Conservation (phyloP, 2,797 vertebrate genomes). For the Coranthus polyacanthus region DNA sequence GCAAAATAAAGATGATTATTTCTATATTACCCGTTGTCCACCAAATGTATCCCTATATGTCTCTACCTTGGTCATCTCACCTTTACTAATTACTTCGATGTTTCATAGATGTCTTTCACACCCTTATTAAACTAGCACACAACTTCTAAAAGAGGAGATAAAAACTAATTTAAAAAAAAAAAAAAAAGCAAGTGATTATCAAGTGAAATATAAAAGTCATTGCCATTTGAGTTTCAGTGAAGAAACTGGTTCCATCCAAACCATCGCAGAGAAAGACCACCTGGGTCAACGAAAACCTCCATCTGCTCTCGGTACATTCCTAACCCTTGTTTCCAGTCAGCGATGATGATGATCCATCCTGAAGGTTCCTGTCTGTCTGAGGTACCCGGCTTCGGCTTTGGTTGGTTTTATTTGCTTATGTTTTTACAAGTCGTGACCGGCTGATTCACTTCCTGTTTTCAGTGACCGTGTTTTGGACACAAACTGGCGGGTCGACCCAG, state of each 20-base stretch:
- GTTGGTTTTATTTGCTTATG: slow-evolving; percentile 38
- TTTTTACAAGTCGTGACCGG: slow-evolving; percentile 17
- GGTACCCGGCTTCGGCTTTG: slow-evolving; percentile 54
- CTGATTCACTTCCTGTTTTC: slow-evolving; percentile 43
- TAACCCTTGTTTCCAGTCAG: slow-evolving; percentile 29
- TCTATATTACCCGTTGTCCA: neutral
- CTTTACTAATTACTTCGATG: neutral
- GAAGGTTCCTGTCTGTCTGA: slow-evolving; percentile 45
- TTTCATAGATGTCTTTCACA: slow-evolving; percentile 11
- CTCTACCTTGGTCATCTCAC: neutral
- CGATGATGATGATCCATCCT: slow-evolving; percentile 22
- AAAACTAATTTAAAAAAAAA: slow-evolving; percentile 10
- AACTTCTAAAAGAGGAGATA: neutral
- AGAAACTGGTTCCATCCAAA: slow-evolving; percentile 20
- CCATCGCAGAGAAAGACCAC: slow-evolving; percentile 13
- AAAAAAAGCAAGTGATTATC: slow-evolving; percentile 20
- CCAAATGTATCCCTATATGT: neutral
- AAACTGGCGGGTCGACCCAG: slow-evolving; percentile 13
- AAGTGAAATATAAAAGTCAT: slow-evolving; percentile 49
- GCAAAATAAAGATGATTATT: slow-evolving; percentile 1
- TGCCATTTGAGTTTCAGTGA: slow-evolving; percentile 36
- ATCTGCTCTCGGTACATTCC: slow-evolving; percentile 10
- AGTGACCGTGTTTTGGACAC: slow-evolving; percentile 27
- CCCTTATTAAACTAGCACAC: neutral
- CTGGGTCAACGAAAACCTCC: slow-evolving; percentile 18